Base-by-base conservation (phyloP, 2,888 invertebrate genomes). In the Oeneis ivallda region DNA sequence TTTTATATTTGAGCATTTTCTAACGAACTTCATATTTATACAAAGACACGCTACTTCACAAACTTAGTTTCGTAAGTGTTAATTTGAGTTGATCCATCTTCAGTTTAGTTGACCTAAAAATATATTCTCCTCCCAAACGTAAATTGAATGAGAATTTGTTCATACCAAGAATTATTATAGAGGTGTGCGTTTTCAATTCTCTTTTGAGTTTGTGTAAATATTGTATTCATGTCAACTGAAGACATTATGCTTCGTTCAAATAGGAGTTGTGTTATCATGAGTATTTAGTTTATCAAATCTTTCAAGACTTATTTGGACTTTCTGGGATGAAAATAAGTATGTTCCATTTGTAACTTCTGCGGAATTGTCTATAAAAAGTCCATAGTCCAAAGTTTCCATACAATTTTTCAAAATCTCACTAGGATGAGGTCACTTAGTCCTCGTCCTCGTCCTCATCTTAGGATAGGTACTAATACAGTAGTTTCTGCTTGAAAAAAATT, bases 31-130 rank as follows among this genome's bases (percentile, higher is more conserved):
- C n/a, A n/a, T n/a, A n/a, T n/a, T n/a, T n/a, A n/a, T n/a, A n/a
- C 45, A 43, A 26, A 57, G 43, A 57, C 43, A 57, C 43, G 57
- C n/a, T 13, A 57, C n/a, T 26, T 26, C 43, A 19, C 10, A 39
- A 56, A 19, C 56, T n/a, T 56, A 56, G 39, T 56, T 56, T 9
- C 56, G 56, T 39, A 56, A 56, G 56, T 39, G 56, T 39, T 39
- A 56, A 56, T 56, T 56, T 56, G 56, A 39, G 56, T 56, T 37
- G 17, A 56, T 56, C 56, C 56, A 39, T 56, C 56, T 56, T 39
- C 56, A 56, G 54, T 39, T 34, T 39, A 39, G 56, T 15, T 39
- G 56, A 56, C 56, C 56, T 41, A 56, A 56, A 52, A 53, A 39
- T 19, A 39, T 32, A 52, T 52, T 52, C 56, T 39, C 15, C 56